Base-by-base conservation (phyloP, 2,113 vertebrate species). In the Origma solitaria region DNA sequence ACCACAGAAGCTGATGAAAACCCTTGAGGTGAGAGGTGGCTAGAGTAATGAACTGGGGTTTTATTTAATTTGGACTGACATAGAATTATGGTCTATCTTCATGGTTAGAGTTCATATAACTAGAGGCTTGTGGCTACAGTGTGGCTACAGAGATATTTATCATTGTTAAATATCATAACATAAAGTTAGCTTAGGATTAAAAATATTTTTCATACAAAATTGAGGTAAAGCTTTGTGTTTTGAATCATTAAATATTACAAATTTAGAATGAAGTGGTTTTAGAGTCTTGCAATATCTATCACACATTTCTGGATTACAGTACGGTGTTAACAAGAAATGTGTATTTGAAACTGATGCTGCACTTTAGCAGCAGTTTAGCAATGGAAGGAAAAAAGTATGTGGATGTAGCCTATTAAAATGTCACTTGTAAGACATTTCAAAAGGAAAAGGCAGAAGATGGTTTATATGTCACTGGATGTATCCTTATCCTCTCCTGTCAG, bases 61-160 rank as follows among this genome's bases (percentile, higher is more conserved):
- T 96, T 87, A 88, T 94, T 94, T 97, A 90, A 92, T 45, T 95
- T 77, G 25, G 12, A 65, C 25, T 82, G 80, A 86, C 70, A 89
- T 2, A 65, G 57, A 94, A 22, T 19, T 68, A 71, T 71, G 78
- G 82, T 80, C 45, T 79, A 30, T 10, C 8, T 82, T 92, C 50
- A 58, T 75, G 38, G 22, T 81, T 83, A 90, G 45, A 93, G 78
- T 92, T 91, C 44, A 82, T 75, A 78, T 47, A 65, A 53, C 42
- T 88, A 58, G 20, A 95, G 85, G 25, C 44, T 92, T 86, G 9
- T 71, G 53, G 51, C 30, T 51, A 78, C 50, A 38, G n/a, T n/a
- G n/a, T n/a, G n/a, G n/a, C n/a, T n/a, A n/a, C n/a, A n/a, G n/a
- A n/a, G n/a, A n/a, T n/a, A n/a, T n/a, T n/a, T n/a, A n/a, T n/a